Percentiles rank a stretch among this genome's conserved stretches.
phyloP scores from a whole-genome alignment of 1,140 invertebrate species.

The Drosophila hydei region DNA sequence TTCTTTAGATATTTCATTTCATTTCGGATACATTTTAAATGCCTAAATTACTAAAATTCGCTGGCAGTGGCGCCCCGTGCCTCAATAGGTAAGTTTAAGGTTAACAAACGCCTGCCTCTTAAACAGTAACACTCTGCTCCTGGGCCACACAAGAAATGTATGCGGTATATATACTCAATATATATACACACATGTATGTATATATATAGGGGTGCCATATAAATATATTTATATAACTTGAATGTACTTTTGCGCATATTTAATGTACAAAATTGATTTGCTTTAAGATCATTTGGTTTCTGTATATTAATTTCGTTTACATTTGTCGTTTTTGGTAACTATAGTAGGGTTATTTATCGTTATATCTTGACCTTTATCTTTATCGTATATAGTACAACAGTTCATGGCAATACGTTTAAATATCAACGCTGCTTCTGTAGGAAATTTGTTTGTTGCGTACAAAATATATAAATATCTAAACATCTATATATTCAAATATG shows the following conservation, averaged over 20 bases:
- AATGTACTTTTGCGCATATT: conserved; percentile 37
- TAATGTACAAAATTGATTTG: conserved; percentile 67
- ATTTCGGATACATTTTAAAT: conserved; percentile 57
- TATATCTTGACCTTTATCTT: conserved; percentile 36
- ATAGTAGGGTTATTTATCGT: conserved; percentile 46
- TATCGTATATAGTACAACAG: conserved; percentile 70
- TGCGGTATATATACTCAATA: conserved; percentile 10
- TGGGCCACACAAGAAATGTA: conserved; percentile 44
- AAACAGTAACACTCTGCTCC: conserved; percentile 54
- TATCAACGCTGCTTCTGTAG: conserved; percentile 65
- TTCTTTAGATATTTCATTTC: conserved; percentile 42
- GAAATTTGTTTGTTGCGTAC: conserved; percentile 44
- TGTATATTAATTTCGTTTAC: conserved; percentile 72
- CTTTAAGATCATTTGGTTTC: conserved; percentile 75
- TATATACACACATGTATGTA: conserved; percentile 7
- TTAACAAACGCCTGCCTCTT: conserved; percentile 50
- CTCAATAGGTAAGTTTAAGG: conserved; percentile 61
- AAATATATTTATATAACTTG: conserved; percentile 36
- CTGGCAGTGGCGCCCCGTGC: conserved; percentile 66
- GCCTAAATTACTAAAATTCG: conserved; percentile 76
- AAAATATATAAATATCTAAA: conserved; percentile 7
- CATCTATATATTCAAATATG: conserved; percentile 28
- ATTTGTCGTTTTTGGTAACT: conserved; percentile 56
- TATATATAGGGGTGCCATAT: conserved; percentile 30
- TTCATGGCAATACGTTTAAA: conserved; percentile 66